These are phyloP conservation scores for Bovichtus diacanthus DNA, from an alignment of 2,797 vertebrate genomes.

Conservation along the genomic window DNA sequence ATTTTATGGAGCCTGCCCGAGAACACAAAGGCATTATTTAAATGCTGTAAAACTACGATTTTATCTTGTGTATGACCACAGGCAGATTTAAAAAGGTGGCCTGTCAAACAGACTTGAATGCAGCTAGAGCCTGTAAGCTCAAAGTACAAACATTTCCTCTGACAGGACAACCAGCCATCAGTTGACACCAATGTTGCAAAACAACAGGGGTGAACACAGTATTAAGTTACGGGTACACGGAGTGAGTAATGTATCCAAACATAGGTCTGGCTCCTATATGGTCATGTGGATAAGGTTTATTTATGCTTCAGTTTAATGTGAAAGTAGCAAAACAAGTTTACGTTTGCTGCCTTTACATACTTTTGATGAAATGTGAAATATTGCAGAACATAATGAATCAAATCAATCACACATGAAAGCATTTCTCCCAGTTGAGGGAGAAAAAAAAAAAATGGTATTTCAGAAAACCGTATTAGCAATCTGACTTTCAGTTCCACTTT, in stretches of 20 bases:
- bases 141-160: slow-evolving; percentile 11
- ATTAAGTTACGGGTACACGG: neutral
- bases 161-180: neutral
- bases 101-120: neutral
- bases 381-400: slow-evolving; percentile 8
- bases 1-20: neutral
- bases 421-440: slow-evolving; percentile 40
- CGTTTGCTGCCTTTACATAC: slow-evolving; percentile 5
- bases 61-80: neutral
- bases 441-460: slow-evolving; percentile 49
- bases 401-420: slow-evolving; percentile 56
- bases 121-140: neutral
- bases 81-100: neutral
- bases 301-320: slow-evolving; percentile 53
- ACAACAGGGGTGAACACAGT: slow-evolving; percentile 4
- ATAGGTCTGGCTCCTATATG: slow-evolving; percentile 14
- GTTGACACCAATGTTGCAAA: neutral
- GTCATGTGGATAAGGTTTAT: slow-evolving; percentile 57
- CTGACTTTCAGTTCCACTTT: slow-evolving; percentile 46
- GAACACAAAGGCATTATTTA: neutral
- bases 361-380: slow-evolving; percentile 35
- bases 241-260: slow-evolving; percentile 5
- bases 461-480: slow-evolving; percentile 46
- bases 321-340: slow-evolving; percentile 58
- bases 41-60: neutral